A percentile compares a stretch with the other conserved stretches of the same genome.
Evolutionary conservation across 2,797 vertebrate genomes (phyloP).

Genomic region (Pantherophis alleghaniensis): DNA sequence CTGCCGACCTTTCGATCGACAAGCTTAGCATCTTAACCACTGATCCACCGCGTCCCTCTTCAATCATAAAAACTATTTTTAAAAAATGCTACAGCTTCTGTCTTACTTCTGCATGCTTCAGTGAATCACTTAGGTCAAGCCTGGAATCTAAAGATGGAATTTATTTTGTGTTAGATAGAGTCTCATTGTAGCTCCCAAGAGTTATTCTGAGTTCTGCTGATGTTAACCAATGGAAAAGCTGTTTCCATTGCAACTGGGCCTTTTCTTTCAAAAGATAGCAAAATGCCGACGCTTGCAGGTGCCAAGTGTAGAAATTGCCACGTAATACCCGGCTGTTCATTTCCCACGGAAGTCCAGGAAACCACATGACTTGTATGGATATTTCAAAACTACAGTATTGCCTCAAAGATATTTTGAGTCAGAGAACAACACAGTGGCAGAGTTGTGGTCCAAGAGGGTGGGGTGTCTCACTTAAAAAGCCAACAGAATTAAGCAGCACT

Average conservation of each 20-base stretch:
- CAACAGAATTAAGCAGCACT: not conserved
- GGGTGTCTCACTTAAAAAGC: conserved; percentile 3
- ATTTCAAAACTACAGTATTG: conserved; percentile 21
- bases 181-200: not conserved
- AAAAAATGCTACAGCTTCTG: not conserved
- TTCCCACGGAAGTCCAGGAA: not conserved
- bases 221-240: not conserved
- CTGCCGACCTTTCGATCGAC: no score
- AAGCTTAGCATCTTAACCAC: no score
- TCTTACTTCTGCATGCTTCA: not conserved
- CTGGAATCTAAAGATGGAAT: not conserved
- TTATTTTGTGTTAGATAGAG: not conserved
- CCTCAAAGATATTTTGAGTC: conserved; percentile 5
- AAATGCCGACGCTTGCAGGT: not conserved
- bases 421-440: not conserved
- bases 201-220: not conserved
- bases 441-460: not conserved
- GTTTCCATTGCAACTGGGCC: not conserved
- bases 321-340: not conserved
- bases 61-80: not conserved
- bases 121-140: not conserved
- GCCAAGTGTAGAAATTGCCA: not conserved
- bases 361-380: conserved; percentile 49
- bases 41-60: no score
- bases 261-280: not conserved